Base-by-base conservation (phyloP, 2,888 invertebrate species). In the Eristalis tenax region DNA sequence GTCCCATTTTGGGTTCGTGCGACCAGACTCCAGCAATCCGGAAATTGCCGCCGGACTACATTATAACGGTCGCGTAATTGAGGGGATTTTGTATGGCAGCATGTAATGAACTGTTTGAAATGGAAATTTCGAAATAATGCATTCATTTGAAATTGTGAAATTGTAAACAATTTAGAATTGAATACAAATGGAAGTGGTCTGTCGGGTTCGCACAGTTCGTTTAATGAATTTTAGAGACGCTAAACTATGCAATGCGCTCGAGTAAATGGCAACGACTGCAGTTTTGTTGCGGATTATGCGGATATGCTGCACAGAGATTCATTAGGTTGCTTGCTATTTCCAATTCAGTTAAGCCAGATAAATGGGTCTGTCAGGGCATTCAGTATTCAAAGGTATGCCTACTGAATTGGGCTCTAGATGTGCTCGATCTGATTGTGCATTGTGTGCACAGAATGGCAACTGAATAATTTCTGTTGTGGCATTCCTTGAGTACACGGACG, bases 71-170 rank as follows among this genome's bases (percentile, higher is more conserved):
- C 26, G 8, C n/a, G 56, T 61, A 81, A 69, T 57, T 69, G 64
- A 74, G 43, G 57, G 40, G 32, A 75, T 64, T 64, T 69, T 61
- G 32, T 69, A 13, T 56, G 69, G 22, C 56, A 32, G 56, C 65
- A 71, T 63, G 35, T 50, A 77, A 69, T 70, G 61, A 70, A 70
- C 63, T 70, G 50, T 77, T 70, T 70, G 69, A 69, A 77, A 70
- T 70, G 61, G 23, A 35, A 56, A 70, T 64, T 77, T 26, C 63
- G 50, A 63, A 26, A 64, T 64, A 69, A 63, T 32, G 43, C 50
- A 61, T 56, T 43, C 50, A 23, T 22, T 70, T 68, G 26, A 50
- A 26, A 18, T 61, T 61, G 66, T 6, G 26, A 50, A 23, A 18
- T 69, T 61, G 66, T 6, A 70, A 63, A 70, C 69, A 59, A 69